Conservation (phyloP, 2,113 vertebrate genomes). For the Tursiops truncatus region DNA sequence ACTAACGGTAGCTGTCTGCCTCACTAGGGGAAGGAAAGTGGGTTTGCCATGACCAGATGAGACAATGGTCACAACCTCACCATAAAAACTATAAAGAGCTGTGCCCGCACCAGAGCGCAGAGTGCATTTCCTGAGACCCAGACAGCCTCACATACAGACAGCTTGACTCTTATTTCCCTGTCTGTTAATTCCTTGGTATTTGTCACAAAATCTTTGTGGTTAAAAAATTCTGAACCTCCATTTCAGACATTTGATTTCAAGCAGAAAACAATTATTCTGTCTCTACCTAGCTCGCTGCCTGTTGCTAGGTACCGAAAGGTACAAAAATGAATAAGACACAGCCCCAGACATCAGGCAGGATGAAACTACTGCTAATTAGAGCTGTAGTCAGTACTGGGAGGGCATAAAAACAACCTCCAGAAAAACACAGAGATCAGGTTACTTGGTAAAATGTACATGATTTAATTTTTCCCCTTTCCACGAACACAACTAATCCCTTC, state of each 20-base stretch:
- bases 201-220: not conserved
- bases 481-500: conserved; percentile 51
- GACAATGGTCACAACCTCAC: not conserved
- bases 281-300: not conserved
- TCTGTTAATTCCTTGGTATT: not conserved
- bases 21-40: not conserved
- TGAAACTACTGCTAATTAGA: conserved; percentile 57
- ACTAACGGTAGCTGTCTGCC: not conserved
- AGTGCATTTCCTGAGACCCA: not conserved
- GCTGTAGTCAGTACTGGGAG: not conserved
- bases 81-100: not conserved
- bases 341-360: conserved; percentile 39
- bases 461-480: conserved; percentile 46
- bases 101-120: not conserved
- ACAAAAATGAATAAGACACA: not conserved
- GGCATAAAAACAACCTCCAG: not conserved
- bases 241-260: conserved; percentile 33
- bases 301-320: conserved; percentile 55
- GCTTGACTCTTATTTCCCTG: not conserved
- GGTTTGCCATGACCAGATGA: not conserved
- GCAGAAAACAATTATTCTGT: conserved; percentile 59
- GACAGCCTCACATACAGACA: not conserved
- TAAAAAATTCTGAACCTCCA: not conserved
- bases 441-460: conserved; percentile 40
- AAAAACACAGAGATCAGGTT: conserved; percentile 54